Evolutionary conservation across 2,797 vertebrate genomes (phyloP).

Genomic region (Calcarius lapponicus): DNA sequence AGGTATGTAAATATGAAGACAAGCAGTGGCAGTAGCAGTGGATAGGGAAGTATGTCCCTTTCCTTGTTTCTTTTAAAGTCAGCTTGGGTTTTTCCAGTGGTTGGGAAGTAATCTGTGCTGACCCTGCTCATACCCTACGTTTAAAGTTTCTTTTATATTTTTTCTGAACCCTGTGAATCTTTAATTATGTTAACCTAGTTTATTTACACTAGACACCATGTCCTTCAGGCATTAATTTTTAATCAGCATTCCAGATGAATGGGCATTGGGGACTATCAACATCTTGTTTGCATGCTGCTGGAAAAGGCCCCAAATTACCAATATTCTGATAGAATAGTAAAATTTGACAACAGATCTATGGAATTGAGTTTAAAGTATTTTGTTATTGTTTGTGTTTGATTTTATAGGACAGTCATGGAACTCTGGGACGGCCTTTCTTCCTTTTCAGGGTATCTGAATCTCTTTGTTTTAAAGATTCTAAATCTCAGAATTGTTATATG

Average conservation of each 20-base stretch:
- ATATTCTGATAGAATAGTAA: background rate
- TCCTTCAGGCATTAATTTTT: background rate
- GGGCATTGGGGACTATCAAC: background rate
- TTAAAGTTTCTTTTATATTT: background rate
- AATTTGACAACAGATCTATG: background rate
- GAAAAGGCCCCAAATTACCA: background rate
- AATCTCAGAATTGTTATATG: background rate
- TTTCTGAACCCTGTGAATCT: background rate
- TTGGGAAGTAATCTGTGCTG: background rate
- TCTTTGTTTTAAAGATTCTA: background rate
- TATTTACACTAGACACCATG: background rate
- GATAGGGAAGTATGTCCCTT: background rate
- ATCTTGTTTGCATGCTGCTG: background rate
- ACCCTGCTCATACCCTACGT: background rate
- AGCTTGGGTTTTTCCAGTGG: background rate
- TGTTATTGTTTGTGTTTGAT: conserved; percentile 57
- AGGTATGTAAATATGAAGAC: conserved; percentile 58
- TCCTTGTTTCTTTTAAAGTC: background rate
- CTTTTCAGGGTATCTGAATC: conserved; percentile 76
- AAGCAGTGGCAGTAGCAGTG: background rate
- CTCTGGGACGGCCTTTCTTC: conserved; percentile 73
- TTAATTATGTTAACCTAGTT: background rate
- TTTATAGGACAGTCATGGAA: conserved; percentile 70
- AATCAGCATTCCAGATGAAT: background rate
- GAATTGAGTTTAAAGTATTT: background rate